phyloP scores from a whole-genome alignment of 2,797 vertebrate species.

The Danio albolineatus region DNA sequence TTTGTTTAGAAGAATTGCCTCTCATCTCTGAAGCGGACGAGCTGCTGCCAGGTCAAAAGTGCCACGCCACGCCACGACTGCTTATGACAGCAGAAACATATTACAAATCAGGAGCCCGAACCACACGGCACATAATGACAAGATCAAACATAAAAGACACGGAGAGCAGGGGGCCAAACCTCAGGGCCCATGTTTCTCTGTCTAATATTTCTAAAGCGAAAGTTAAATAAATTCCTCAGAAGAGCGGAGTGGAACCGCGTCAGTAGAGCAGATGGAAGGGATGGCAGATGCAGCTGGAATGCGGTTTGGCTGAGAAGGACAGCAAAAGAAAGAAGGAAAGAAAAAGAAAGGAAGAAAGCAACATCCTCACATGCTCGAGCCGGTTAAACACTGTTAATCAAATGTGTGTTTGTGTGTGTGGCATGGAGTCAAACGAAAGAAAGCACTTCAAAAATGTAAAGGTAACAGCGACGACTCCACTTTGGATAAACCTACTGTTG shows the following conservation, averaged over 20 bases:
- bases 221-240: constrained; percentile 80
- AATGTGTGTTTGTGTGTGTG: constrained; percentile 15
- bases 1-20: constrained; percentile 47
- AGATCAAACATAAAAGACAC: constrained; percentile 71
- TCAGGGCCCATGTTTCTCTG: constrained; percentile 68
- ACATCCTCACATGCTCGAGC: constrained; percentile 69
- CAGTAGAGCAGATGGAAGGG: constrained; percentile 82
- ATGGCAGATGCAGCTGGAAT: constrained; percentile 81
- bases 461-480: constrained; percentile 29
- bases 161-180: constrained; percentile 60
- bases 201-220: constrained; percentile 81
- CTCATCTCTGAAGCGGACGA: constrained; percentile 37
- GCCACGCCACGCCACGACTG: constrained; percentile 56
- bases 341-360: constrained; percentile 67
- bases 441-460: constrained; percentile 42
- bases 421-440: constrained; percentile 21
- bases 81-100: constrained; percentile 54
- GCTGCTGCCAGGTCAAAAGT: constrained; percentile 49
- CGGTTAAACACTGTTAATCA: constrained; percentile 14
- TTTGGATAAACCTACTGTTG: constrained; percentile 53
- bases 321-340: constrained; percentile 57
- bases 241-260: constrained; percentile 77
- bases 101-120: constrained; percentile 75
- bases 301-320: constrained; percentile 73
- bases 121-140: constrained; percentile 72